These are phyloP conservation scores for Rhyacophila evoluta DNA, from an alignment of 2,888 invertebrate genomes.

Conservation along the genomic window DNA sequence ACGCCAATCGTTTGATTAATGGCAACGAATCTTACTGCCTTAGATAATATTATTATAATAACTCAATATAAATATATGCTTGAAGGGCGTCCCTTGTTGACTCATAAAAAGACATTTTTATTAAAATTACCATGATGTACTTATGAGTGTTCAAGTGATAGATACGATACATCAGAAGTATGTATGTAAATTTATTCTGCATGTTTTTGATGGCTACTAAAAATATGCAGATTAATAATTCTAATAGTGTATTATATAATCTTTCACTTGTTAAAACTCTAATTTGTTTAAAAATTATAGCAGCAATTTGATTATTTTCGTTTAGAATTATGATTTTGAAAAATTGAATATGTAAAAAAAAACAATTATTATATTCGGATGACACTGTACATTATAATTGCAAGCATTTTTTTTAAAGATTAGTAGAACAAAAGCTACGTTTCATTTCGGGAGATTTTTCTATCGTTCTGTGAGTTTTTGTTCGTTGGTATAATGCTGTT, in stretches of 20 bases:
- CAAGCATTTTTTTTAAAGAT: slow-evolving; percentile 2
- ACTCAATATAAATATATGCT: background rate
- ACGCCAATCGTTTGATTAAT: background rate
- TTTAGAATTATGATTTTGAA: background rate
- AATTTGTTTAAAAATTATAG: background rate
- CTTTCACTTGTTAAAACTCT: background rate
- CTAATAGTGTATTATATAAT: background rate
- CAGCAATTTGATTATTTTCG: background rate
- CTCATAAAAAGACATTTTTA: background rate
- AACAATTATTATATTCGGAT: background rate
- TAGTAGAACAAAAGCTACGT: background rate
- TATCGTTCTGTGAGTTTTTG: slow-evolving; percentile 26
- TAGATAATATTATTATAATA: slow-evolving; percentile 18
- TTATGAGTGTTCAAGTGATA: background rate
- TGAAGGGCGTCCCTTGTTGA: background rate
- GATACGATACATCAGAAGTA: background rate
- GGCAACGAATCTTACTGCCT: slow-evolving; percentile 9
- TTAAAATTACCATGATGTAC: background rate
- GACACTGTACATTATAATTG: slow-evolving; percentile 7
- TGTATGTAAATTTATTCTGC: background rate
- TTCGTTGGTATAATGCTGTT: slow-evolving; percentile 38
- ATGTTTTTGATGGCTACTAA: background rate
- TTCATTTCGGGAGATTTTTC: slow-evolving; percentile 22
- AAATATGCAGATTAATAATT: background rate
- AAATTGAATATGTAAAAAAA: background rate